phyloP scores from a whole-genome alignment of 2,888 invertebrate genomes.

The Lutraria lutraria region DNA sequence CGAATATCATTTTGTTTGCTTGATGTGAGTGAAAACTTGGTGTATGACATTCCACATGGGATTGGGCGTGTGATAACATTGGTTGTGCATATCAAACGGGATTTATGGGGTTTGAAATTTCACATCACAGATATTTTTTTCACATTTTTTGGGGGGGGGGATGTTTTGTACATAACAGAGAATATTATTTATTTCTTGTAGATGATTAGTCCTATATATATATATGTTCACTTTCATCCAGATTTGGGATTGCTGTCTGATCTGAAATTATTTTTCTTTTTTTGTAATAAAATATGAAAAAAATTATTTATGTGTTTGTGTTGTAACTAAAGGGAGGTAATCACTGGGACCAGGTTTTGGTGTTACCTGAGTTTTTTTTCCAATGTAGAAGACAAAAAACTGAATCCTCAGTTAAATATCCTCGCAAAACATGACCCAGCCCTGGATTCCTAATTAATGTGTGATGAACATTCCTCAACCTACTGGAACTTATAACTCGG shows the following conservation, averaged over 20 bases:
- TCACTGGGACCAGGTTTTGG: neutral
- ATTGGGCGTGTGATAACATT: neutral
- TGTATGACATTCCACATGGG: neutral
- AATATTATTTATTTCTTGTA: constrained; percentile 43
- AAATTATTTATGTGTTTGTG: neutral
- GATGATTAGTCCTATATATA: neutral
- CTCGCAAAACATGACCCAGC: too few species aligned
- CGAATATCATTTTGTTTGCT: neutral
- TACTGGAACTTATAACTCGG: too few species aligned
- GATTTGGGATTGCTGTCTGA: constrained; percentile 38
- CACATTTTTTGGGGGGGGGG: neutral
- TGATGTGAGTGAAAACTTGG: neutral
- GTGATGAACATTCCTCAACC: too few species aligned
- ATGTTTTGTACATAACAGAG: constrained; percentile 34
- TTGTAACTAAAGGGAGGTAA: constrained; percentile 1
- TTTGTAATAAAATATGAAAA: constrained; percentile 50
- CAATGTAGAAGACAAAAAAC: too few species aligned
- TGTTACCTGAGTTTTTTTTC: too few species aligned
- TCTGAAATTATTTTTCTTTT: constrained; percentile 45
- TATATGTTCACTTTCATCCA: constrained; percentile 25
- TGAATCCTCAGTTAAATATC: too few species aligned
- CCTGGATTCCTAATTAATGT: too few species aligned
- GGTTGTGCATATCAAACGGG: constrained; percentile 12
- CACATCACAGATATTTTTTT: neutral
- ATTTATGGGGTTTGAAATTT: constrained; percentile 9